Base-by-base conservation (phyloP, 2,113 vertebrate species). In the Oostethus manadensis region DNA sequence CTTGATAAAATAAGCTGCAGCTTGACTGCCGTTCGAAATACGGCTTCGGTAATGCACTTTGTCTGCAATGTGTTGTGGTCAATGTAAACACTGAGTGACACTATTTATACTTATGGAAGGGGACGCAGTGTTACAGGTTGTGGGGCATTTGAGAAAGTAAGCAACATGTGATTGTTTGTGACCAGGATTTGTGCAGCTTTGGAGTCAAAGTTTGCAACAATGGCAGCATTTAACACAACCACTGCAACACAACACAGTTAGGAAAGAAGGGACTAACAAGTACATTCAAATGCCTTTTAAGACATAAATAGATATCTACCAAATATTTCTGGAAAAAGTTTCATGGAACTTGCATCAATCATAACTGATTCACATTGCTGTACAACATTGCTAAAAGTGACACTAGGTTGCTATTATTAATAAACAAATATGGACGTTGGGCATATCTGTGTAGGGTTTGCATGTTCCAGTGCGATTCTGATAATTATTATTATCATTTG, bases 11-110 rank as follows among this genome's bases (percentile, higher is more conserved):
- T 63, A 6, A 73, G 56, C 62, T 55, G 69, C 58, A 58, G 55
- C 62, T 49, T 18, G 53, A 58, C 71, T 68, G 64, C 26, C 50
- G 62, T 54, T 22, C 1, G 59, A 40, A 59, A 10, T 13, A 2
- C 35, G 11, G 57, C 46, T 74, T 70, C 68, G 68, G 51, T 49
- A 73, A 45, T 64, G 45, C 68, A 70, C 62, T 69, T 54, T 46
- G 72, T 69, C 45, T 56, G 56, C 54, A 58, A 47, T 17, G 23
- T 17, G 51, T 64, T 58, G 56, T 62, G 63, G 73, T 85, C 72
- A 73, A 70, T 76, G 60, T 68, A 66, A 78, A 76, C 61, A 74
- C 45, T 47, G 61, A 75, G 46, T 18, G 60, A 10, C 45, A 20
- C 66, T 76, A 76, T 84, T 77, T 66, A 51, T 56, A 74, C 51